Percentiles rank a stretch among this genome's conserved stretches.
These are phyloP conservation scores for Parauchenoglanis punctatus DNA, from an alignment of 2,797 vertebrate genomes.

Conservation along the genomic window DNA sequence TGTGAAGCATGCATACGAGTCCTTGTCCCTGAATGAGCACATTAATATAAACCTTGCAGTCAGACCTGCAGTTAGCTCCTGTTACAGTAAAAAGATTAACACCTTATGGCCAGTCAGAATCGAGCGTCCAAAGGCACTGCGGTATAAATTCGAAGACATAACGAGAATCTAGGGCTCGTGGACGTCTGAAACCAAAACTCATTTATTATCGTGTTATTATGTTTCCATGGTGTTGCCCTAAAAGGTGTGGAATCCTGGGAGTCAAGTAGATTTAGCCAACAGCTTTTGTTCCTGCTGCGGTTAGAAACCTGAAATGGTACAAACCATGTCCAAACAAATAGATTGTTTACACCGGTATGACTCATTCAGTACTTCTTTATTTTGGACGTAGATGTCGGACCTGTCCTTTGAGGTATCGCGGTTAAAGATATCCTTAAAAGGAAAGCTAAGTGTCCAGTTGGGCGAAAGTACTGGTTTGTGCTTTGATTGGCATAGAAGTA, in stretches of 20 bases:
- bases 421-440: neutral
- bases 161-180: neutral
- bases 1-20: neutral
- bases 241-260: slow-evolving; percentile 11
- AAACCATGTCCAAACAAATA: slow-evolving; percentile 9
- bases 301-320: slow-evolving; percentile 7
- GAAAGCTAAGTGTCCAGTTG: neutral
- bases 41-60: neutral
- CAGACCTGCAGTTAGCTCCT: neutral
- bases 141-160: neutral
- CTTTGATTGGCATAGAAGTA: slow-evolving; percentile 11
- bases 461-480: neutral
- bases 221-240: slow-evolving; percentile 21
- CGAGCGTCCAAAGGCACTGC: no score
- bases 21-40: neutral
- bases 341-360: slow-evolving; percentile 7
- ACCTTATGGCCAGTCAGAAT: neutral
- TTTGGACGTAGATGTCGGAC: slow-evolving; percentile 20
- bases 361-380: slow-evolving; percentile 28
- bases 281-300: neutral
- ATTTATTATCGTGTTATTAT: slow-evolving; percentile 14
- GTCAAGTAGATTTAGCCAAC: neutral
- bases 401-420: slow-evolving; percentile 14
- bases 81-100: neutral
- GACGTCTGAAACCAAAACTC: neutral